Percentiles rank a stretch among this genome's conserved stretches.
These are phyloP conservation scores for Ametastegia equiseti DNA, from an alignment of 2,888 invertebrate species.

Conservation along the genomic window DNA sequence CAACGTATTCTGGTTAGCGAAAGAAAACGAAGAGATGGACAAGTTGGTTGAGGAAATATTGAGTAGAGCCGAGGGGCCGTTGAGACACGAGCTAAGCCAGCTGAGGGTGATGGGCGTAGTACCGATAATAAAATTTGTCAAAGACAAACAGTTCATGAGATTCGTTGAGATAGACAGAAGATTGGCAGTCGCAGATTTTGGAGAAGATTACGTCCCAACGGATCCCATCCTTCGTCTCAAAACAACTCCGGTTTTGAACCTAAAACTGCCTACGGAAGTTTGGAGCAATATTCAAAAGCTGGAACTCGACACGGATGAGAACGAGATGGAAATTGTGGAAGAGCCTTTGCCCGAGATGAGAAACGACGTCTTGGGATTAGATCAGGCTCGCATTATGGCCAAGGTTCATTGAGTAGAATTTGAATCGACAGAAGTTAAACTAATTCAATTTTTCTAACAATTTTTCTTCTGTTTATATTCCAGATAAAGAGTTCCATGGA, in stretches of 20 bases:
- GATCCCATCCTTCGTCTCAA: slow-evolving; percentile 70
- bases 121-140: slow-evolving; percentile 85
- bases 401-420: slow-evolving; percentile 63
- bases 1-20: slow-evolving; percentile 86
- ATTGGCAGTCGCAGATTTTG: slow-evolving; percentile 82
- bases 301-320: slow-evolving; percentile 63
- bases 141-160: slow-evolving; percentile 80
- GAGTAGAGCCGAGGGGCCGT: slow-evolving; percentile 78
- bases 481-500: slow-evolving; percentile 69
- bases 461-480: slow-evolving; percentile 50
- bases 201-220: slow-evolving; percentile 80
- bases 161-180: slow-evolving; percentile 80
- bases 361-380: slow-evolving; percentile 84
- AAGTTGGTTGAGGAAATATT: slow-evolving; percentile 78
- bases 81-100: slow-evolving; percentile 86
- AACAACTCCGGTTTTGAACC: slow-evolving; percentile 65
- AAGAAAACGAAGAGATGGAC: slow-evolving; percentile 76
- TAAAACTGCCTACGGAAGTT: slow-evolving; percentile 54
- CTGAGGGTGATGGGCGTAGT: slow-evolving; percentile 86
- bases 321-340: slow-evolving; percentile 70
- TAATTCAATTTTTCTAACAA: slow-evolving; percentile 42
- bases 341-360: slow-evolving; percentile 83
- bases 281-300: slow-evolving; percentile 48
- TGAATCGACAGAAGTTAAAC: background rate
- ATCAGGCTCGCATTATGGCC: slow-evolving; percentile 82